phyloP scores from a whole-genome alignment of 35 echinoderm and acorn worm species.

The Patiria miniata region DNA sequence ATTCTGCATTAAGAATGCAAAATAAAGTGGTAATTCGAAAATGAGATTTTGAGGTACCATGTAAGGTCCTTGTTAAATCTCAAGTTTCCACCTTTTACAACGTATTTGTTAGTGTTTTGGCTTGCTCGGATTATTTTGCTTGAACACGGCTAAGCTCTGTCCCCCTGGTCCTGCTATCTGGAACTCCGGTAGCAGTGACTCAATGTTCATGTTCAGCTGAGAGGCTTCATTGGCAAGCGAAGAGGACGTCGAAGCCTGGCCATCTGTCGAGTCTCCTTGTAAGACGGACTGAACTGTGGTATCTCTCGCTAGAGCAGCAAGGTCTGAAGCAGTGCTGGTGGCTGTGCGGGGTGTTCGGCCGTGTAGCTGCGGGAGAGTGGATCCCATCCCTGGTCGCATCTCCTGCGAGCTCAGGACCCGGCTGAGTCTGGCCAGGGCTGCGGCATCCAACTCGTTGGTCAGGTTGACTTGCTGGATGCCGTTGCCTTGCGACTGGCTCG shows the following conservation, averaged over 20 bases:
- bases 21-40: too few relatives aligned
- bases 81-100: too few relatives aligned
- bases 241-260: constrained; percentile 3
- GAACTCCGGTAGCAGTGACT: neutral
- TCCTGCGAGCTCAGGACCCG: constrained; percentile 24
- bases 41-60: too few relatives aligned
- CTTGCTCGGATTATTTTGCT: neutral
- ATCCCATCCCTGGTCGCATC: constrained; percentile 28
- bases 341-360: constrained; percentile 1
- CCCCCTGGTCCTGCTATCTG: neutral
- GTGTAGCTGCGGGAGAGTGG: neutral
- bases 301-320: constrained; percentile 28
- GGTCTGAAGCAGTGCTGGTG: neutral
- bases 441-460: constrained; percentile 2
- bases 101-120: too few relatives aligned
- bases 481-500: constrained; percentile 3
- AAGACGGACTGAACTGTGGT: constrained; percentile 11
- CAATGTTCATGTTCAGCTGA: constrained; percentile 16
- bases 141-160: neutral
- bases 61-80: too few relatives aligned
- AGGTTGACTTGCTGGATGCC: constrained; percentile 43
- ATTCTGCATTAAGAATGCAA: too few relatives aligned
- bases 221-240: neutral
- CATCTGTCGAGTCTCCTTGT: constrained; percentile 8
- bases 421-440: constrained; percentile 23